Conservation (phyloP, 2,797 vertebrate genomes). For the Clarias platycephalus region DNA sequence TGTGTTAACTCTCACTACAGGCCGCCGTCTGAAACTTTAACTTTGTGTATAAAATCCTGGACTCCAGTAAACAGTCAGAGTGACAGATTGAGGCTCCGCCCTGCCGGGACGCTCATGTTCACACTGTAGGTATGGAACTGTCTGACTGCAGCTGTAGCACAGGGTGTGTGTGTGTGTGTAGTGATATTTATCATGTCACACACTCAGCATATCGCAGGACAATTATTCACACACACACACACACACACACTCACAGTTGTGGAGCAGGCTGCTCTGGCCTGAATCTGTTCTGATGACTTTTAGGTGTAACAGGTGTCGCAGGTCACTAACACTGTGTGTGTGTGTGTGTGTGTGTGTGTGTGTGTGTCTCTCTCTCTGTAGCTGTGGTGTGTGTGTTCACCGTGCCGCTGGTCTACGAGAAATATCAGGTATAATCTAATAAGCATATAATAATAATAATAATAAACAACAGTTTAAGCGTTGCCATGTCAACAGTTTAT, state of each 20-base stretch:
- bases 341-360: slow-evolving; percentile 37
- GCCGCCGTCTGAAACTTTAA: too few relatives aligned
- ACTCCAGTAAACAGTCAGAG: too few relatives aligned
- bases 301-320: background rate
- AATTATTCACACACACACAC: background rate
- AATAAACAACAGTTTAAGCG: background rate
- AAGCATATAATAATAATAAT: too few relatives aligned
- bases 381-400: slow-evolving; percentile 98
- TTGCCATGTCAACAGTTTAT: too few relatives aligned
- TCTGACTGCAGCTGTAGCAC: background rate
- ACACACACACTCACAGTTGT: slow-evolving; percentile 3
- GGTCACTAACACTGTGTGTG: background rate
- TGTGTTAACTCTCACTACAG: too few relatives aligned
- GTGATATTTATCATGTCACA: background rate
- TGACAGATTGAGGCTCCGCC: too few relatives aligned
- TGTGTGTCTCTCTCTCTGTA: slow-evolving; percentile 58
- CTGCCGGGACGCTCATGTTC: too few relatives aligned
- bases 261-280: slow-evolving; percentile 27
- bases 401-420: slow-evolving; percentile 96
- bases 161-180: background rate
- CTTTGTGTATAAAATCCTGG: too few relatives aligned
- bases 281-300: background rate
- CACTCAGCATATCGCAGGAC: background rate
- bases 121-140: too few relatives aligned
- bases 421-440: slow-evolving; percentile 87